These are phyloP conservation scores for Aphelenchoides bicaudatus DNA, from an alignment of 2,888 invertebrate genomes.

Conservation along the genomic window DNA sequence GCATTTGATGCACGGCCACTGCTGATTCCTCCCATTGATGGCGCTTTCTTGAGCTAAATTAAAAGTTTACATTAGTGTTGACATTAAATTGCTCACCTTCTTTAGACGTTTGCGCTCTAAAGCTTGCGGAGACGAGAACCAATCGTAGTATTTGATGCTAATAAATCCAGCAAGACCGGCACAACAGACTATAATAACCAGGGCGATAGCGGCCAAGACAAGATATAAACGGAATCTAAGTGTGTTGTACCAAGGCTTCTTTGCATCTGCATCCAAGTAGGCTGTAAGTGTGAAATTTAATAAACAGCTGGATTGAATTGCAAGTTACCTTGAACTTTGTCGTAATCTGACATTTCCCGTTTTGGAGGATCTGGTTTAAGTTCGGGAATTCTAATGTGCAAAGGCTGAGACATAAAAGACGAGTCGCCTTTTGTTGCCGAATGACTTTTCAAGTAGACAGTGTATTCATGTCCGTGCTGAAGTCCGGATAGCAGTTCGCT, in stretches of 20 bases:
- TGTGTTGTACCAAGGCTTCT: not conserved
- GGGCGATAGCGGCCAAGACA: not conserved
- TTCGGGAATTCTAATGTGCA: slow-evolving; percentile 13
- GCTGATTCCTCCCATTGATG: not conserved
- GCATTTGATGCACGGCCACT: slow-evolving; percentile 15
- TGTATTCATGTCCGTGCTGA: slow-evolving; percentile 10
- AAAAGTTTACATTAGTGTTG: too few species aligned
- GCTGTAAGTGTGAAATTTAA: too few species aligned
- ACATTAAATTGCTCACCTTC: too few species aligned
- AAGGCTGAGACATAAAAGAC: not conserved
- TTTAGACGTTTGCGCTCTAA: too few species aligned
- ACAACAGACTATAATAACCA: slow-evolving; percentile 10
- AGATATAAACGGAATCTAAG: not conserved
- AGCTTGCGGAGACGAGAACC: too few species aligned
- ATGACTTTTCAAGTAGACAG: slow-evolving; percentile 23
- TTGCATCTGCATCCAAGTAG: not conserved
- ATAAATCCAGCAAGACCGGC: not conserved
- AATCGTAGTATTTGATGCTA: slow-evolving; percentile 3
- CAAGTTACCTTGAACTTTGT: too few species aligned
- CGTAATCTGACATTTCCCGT: too few species aligned
- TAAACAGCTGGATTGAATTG: too few species aligned
- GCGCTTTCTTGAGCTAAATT: not conserved
- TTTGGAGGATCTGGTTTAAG: too few species aligned
- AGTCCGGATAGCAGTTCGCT: slow-evolving; percentile 10
- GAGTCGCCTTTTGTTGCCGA: slow-evolving; percentile 24